Conservation (phyloP, 2,888 invertebrate genomes). For the Protophormia terraenovae region DNA sequence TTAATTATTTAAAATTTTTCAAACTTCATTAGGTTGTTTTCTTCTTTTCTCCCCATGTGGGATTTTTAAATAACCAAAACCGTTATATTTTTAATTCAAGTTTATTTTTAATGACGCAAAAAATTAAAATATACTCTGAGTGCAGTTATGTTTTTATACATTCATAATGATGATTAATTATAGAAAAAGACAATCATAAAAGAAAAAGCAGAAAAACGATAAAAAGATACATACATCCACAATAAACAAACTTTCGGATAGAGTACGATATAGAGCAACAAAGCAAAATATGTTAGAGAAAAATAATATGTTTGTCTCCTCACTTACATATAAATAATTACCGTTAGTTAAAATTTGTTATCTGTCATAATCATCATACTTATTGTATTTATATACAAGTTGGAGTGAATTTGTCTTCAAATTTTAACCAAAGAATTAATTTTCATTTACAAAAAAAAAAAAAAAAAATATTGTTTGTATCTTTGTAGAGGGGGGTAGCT, state of each 20-base stretch:
- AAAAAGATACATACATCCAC: background rate
- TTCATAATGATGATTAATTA: conserved; percentile 35
- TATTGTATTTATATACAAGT: too few relatives aligned
- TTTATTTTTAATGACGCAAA: background rate
- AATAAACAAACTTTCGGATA: background rate
- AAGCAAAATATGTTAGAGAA: background rate
- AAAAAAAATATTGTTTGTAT: too few relatives aligned
- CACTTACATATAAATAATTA: conserved; percentile 15
- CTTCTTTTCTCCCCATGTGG: background rate
- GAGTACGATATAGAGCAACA: background rate
- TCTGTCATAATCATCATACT: background rate
- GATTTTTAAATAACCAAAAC: background rate
- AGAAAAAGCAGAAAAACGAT: too few relatives aligned
- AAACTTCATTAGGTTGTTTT: too few relatives aligned
- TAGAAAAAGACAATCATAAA: background rate
- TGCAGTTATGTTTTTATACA: conserved; percentile 1
- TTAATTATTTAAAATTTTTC: too few relatives aligned
- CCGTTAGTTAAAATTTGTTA: conserved; percentile 32
- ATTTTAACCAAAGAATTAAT: too few relatives aligned
- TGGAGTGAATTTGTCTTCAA: background rate
- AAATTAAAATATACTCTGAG: background rate
- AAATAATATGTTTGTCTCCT: conserved; percentile 7
- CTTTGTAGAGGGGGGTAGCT: too few relatives aligned
- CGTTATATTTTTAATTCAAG: background rate
- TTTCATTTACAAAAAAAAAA: too few relatives aligned